phyloP scores from a whole-genome alignment of 2,888 invertebrate species.

The Dynastes grantii region DNA sequence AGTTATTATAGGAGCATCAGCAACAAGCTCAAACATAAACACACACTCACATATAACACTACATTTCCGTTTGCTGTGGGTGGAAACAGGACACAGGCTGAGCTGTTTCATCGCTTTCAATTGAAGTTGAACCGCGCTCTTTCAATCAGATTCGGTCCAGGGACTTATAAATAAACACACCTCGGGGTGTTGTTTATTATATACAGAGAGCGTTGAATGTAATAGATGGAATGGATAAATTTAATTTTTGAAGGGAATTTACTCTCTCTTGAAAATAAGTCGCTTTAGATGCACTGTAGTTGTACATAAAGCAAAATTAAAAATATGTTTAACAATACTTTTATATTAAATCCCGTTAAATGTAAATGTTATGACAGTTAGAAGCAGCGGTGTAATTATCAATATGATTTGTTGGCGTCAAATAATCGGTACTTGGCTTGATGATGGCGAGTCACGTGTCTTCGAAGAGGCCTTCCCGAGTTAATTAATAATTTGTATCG shows the following conservation, averaged over 20 bases:
- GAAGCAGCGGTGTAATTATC: no score
- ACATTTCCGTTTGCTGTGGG: conserved; percentile 40
- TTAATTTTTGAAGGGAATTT: not conserved
- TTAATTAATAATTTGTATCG: no score
- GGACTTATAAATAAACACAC: conserved; percentile 42
- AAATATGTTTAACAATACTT: no score
- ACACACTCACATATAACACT: conserved; percentile 21
- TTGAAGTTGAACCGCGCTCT: conserved; percentile 40
- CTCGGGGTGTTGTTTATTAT: conserved; percentile 43
- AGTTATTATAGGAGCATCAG: conserved; percentile 30
- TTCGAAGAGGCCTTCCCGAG: no score
- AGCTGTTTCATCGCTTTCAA: conserved; percentile 33
- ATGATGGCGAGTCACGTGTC: no score
- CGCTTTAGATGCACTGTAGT: no score
- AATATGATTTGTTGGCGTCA: no score
- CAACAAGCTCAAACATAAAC: conserved; percentile 31
- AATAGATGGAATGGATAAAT: conserved; percentile 15
- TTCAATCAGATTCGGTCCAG: conserved; percentile 40
- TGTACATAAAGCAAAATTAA: not conserved
- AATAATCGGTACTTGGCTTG: no score
- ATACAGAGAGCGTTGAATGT: conserved; percentile 27
- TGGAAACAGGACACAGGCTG: conserved; percentile 27
- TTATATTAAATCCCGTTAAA: no score
- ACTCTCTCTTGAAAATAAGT: no score
- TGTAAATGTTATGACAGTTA: no score